Evolutionary conservation across 2,797 vertebrate species (phyloP), one percentile per base, ranked within the genome.

Genomic region (Falco peregrinus): DNA sequence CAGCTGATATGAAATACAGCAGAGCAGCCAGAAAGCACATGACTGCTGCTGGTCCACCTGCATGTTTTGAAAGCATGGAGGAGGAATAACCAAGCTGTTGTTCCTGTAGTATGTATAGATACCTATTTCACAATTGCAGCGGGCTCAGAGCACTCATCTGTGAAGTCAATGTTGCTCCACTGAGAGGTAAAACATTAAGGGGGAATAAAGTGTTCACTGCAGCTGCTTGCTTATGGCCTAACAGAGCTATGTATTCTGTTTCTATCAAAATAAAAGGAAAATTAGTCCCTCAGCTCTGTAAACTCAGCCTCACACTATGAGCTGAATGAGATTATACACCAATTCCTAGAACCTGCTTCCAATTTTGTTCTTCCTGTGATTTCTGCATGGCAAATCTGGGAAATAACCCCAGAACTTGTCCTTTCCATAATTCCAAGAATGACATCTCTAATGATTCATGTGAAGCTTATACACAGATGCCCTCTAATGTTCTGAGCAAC

Each of bases 1-100:
- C 35, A 35, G 21, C 48, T 0, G 0, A 3, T 41, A n/a, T 1
- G 35, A 82, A 90, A 63, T 24, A 59, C 17, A 67, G 6, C 65
- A 24, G 26, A 84, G 59, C 43, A 89, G 31, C 28, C 60, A 63
- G 48, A 70, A 54, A 59, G 43, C 8, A 8, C 37, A 54, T 53
- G 25, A 57, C 20, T 22, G 3, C 2, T 1, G 61, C 56, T 43
- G 28, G 25, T 45, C 31, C 4, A 14, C 29, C 51, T 67, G 54
- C 41, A 56, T 0, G 0, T 39, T 21, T 64, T 89, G 68, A 37
- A 48, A 79, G 70, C 28, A 63, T 15, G 24, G 48, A 51, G 59
- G 31, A 95, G 70, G 48, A 88, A 73, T 45, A 88, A 60, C 16
- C 19, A 67, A 84, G 19, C 25, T 76, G 54, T 75, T 84, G 15